These are phyloP conservation scores for Linnaemya tessellans DNA, from an alignment of 2,888 invertebrate species.

Conservation along the genomic window DNA sequence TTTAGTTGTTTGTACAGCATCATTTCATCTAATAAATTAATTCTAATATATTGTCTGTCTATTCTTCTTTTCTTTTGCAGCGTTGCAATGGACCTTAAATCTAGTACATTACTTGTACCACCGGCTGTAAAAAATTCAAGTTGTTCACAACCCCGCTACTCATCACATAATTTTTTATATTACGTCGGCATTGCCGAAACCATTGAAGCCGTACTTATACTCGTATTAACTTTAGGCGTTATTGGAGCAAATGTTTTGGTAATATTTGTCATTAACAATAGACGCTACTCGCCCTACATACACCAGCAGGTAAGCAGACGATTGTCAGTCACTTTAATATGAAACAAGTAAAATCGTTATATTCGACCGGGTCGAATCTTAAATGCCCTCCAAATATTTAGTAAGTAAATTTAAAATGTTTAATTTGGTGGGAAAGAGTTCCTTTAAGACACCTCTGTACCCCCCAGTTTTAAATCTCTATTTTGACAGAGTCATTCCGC, in stretches of 20 bases:
- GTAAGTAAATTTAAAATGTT: too few relatives aligned
- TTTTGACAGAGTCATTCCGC: too few relatives aligned
- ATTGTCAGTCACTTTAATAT: too few relatives aligned
- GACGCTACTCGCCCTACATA: constrained; percentile 92
- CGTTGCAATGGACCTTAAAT: constrained; percentile 84
- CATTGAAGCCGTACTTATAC: constrained; percentile 90
- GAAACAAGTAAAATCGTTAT: too few relatives aligned
- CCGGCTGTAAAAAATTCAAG: constrained; percentile 93
- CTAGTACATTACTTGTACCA: constrained; percentile 89
- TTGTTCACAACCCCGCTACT: constrained; percentile 88
- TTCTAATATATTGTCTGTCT: too few relatives aligned
- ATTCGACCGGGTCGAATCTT: too few relatives aligned
- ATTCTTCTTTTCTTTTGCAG: constrained; percentile 73
- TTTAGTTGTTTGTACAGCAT: constrained; percentile 75
- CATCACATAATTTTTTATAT: constrained; percentile 86
- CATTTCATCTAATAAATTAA: too few relatives aligned
- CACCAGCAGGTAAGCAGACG: constrained; percentile 89
- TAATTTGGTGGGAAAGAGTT: too few relatives aligned
- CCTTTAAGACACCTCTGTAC: too few relatives aligned
- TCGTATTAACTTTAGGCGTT: constrained; percentile 90
- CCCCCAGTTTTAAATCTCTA: too few relatives aligned
- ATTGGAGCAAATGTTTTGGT: constrained; percentile 91
- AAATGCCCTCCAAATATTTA: too few relatives aligned
- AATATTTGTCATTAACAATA: constrained; percentile 92
- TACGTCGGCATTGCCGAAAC: constrained; percentile 89